Evolutionary conservation across 2,797 vertebrate genomes (phyloP), one percentile per base, ranked within the genome.

Genomic region (Pyrocephalus nanus): DNA sequence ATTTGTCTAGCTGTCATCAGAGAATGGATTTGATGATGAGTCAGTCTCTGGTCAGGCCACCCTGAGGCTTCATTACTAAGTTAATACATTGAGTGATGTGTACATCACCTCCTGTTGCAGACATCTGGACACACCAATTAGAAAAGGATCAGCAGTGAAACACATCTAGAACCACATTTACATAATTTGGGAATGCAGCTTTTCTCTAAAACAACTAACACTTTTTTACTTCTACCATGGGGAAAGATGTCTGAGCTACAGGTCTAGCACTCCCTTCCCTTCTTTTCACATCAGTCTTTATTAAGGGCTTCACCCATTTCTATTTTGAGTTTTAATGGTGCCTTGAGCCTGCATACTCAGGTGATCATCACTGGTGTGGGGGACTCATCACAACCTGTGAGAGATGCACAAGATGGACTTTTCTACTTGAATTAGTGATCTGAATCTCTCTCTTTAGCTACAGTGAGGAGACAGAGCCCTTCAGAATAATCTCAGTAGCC

Each of bases 1-100:
- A 92, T 95, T 92, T 95, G 92, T 79, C 91, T 91, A 92, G 47
- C 76, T 90, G 96, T 94, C 94, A 89, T 80, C 86, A 80, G 65
- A 95, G 86, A 78, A 96, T 67, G 72, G 74, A 84, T 96, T 51
- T 90, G 81, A 61, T 58, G 81, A 73, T 96, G 95, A 93, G 81
- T 93, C 92, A 92, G 74, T 67, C 64, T 87, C 84, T 88, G 73
- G 36, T 83, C 91, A 83, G 91, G 76, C 79, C 84, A 94, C 65
- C 65, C 73, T 71, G 70, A 72, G 71, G 67, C 75, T 81, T 90
- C 61, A 82, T 87, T 85, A 93, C 75, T 82, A 95, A 95, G 11
- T 95, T 82, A 88, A 75, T 90, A 78, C 22, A 47, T 8, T 50
- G 43, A 72, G 47, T 65, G 57, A 82, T 78, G 67, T 45, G 60